phyloP scores from a whole-genome alignment of 2,888 invertebrate genomes.

The Sepioteuthis lessoniana region DNA sequence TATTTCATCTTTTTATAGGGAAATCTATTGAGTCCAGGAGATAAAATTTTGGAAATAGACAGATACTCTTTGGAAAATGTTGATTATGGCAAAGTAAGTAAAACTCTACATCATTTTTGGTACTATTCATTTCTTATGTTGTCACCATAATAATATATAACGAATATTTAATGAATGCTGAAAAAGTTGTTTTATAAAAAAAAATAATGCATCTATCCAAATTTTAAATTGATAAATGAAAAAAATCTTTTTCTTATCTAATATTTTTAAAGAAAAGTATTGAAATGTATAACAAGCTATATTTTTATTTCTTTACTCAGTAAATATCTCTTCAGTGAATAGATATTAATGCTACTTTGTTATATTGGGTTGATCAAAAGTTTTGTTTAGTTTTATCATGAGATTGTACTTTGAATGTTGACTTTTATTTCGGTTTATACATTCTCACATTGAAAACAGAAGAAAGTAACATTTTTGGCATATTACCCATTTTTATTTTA shows the following conservation, averaged over 20 bases:
- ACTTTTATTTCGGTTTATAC: no score
- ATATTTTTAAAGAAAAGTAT: no score
- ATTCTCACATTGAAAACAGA: no score
- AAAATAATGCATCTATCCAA: neutral
- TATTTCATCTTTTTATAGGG: constrained; percentile 57
- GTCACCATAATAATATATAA: neutral
- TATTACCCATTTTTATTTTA: no score
- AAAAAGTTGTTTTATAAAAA: neutral
- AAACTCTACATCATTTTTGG: neutral
- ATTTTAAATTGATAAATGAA: neutral
- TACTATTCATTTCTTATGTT: neutral
- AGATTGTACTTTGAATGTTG: no score
- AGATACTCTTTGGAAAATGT: constrained; percentile 66
- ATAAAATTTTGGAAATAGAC: constrained; percentile 72
- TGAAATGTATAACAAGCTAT: no score
- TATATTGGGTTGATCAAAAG: no score
- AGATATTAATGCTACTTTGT: no score
- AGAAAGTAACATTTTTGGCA: no score
- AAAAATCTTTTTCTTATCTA: neutral
- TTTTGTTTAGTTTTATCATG: no score
- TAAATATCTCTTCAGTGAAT: no score
- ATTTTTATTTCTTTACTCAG: no score
- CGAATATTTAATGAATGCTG: neutral
- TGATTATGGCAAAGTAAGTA: constrained; percentile 71
- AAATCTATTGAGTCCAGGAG: constrained; percentile 69